Evolutionary conservation across 2,113 vertebrate genomes (phyloP), one percentile per base, ranked within the genome.

Genomic region (Hiodon alosoides): DNA sequence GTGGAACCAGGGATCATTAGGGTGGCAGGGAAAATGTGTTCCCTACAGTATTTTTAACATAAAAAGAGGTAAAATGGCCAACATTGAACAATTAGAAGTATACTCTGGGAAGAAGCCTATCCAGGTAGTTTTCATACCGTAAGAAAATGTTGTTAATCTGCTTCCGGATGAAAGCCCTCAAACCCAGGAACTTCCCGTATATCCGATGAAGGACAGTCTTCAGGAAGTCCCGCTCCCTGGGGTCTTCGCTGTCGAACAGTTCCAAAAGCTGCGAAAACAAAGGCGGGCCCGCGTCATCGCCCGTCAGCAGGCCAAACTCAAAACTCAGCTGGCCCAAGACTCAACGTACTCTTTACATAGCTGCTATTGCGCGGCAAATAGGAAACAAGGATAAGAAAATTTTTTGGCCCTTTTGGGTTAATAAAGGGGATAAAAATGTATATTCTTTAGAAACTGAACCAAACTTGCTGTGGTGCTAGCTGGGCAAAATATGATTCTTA

Each of bases 121-220:
- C 7, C 47, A 16, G 31, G 13, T 31, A 3, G 31, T 46, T 17
- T 46, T 51, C 75, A 85, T 89, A 98, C 97, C 94, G 93, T 87
- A 99, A 91, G 82, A 99, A 99, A 86, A 98, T 98, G 89, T 99
- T 99, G 93, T 98, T 99, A 74, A 98, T 98, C 83, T 99, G 97
- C 85, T 99, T 99, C 88, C 97, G 92, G 92, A 99, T 96, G 90
- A 99, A 99, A 9, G 96, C 97, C 84, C 97, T 90, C 81, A 99
- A 84, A 55, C 97, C 97, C 0, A 99, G 93, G 85, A 99, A 99
- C 84, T 99, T 99, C 75, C 97, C 97, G 65, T 99, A 98, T 84
- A 98, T 96, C 75, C 96, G 93, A 83, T 99, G 97, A 75, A 99
- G 91, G 81, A 99, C 93, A 0, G 97, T 98, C 91, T 99, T 99